Evolutionary conservation across 2,797 vertebrate species (phyloP).

Genomic region (Tenualosa ilisha): DNA sequence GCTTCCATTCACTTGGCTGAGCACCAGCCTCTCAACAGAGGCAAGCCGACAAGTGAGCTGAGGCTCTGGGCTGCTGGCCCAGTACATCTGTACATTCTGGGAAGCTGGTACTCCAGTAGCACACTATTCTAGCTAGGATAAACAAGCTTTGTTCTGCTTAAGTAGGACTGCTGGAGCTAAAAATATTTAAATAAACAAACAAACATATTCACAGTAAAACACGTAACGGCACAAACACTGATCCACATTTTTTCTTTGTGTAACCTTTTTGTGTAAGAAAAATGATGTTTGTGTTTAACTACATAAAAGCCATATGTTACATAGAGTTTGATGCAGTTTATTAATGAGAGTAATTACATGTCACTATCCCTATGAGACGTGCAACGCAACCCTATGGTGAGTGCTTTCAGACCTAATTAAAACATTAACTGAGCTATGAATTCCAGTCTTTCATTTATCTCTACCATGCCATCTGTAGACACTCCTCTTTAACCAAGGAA

Average conservation of each 20-base stretch:
- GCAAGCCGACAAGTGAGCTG: not conserved
- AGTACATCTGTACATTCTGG: not conserved
- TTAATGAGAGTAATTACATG: constrained; percentile 16
- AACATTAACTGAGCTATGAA: constrained; percentile 22
- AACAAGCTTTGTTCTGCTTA: constrained; percentile 21
- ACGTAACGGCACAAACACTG: not conserved
- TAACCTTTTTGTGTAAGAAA: not conserved
- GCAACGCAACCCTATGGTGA: not conserved
- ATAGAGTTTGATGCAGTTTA: not conserved
- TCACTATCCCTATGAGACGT: not conserved
- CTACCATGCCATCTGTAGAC: not conserved
- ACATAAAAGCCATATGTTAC: not conserved
- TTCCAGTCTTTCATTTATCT: not conserved
- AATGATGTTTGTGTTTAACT: not conserved
- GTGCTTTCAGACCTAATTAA: constrained; percentile 18
- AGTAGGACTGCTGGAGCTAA: not conserved
- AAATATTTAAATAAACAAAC: not conserved
- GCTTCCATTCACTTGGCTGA: not conserved
- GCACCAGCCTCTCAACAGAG: not conserved
- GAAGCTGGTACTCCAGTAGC: not conserved
- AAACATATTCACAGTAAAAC: not conserved
- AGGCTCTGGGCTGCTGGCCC: not conserved
- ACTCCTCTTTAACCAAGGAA: not conserved
- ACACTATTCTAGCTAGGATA: not conserved
- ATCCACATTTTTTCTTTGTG: not conserved